These are phyloP conservation scores for Chamaetylas fuelleborni DNA, from an alignment of 2,113 vertebrate genomes.

Conservation along the genomic window DNA sequence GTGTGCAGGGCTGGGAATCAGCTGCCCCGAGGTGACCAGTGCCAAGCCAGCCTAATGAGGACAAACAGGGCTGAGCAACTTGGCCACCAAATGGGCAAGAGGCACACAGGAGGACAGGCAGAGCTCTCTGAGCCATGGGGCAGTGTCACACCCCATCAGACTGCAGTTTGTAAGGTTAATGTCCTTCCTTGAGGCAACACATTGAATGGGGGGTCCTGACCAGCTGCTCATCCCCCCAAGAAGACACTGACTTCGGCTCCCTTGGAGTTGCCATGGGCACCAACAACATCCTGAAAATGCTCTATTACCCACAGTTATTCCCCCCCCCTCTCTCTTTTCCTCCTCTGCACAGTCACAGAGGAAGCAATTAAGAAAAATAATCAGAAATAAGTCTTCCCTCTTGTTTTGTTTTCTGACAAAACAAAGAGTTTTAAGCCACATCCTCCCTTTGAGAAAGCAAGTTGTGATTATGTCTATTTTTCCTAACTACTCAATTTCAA, in stretches of 20 bases:
- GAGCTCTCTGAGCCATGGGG: rapidly evolving
- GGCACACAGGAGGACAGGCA: neutral
- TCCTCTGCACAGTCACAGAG: neutral
- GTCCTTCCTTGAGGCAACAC: neutral
- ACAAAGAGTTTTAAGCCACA: neutral
- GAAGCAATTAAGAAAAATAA: neutral
- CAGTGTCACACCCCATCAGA: neutral
- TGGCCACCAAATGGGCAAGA: neutral
- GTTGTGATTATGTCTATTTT: neutral
- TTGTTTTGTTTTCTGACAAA: neutral
- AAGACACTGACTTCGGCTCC: neutral
- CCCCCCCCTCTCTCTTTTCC: neutral
- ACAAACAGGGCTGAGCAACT: neutral
- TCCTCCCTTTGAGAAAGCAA: neutral
- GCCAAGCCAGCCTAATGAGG: neutral
- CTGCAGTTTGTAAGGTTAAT: neutral
- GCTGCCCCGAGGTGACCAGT: rapidly evolving
- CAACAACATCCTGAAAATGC: neutral
- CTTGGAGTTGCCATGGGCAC: neutral
- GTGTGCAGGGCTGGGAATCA: neutral
- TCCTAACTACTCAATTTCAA: neutral
- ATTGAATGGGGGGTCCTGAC: rapidly evolving
- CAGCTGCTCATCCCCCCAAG: rapidly evolving
- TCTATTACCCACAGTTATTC: neutral
- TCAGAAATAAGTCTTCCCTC: neutral